phyloP scores from a whole-genome alignment of 2,797 vertebrate genomes.

The Coregonus suidteri region DNA sequence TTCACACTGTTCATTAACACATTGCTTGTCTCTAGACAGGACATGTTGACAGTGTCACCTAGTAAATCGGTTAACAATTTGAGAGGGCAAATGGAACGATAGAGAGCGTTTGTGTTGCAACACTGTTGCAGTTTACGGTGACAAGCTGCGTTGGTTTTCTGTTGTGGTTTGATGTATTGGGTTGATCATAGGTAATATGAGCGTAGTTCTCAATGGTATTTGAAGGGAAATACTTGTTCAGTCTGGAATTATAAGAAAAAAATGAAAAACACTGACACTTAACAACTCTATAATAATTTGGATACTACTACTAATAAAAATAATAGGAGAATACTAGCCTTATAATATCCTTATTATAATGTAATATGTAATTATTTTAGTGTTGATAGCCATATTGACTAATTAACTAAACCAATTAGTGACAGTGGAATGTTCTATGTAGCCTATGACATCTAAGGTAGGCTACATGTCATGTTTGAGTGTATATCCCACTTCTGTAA shows the following conservation, averaged over 20 bases:
- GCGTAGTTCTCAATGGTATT: not conserved
- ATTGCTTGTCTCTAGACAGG: not conserved
- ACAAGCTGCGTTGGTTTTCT: slow-evolving; percentile 18
- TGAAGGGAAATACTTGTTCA: not conserved
- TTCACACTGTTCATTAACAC: slow-evolving; percentile 17
- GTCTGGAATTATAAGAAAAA: slow-evolving; percentile 7
- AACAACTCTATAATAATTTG: not conserved
- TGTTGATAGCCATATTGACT: not conserved
- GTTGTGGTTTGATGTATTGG: slow-evolving; percentile 20
- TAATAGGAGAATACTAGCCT: not conserved
- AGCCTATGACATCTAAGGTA: not conserved
- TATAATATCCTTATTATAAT: not conserved
- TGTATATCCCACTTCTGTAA: slow-evolving; percentile 50
- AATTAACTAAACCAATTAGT: not conserved
- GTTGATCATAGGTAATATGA: not conserved
- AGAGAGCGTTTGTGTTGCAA: slow-evolving; percentile 52
- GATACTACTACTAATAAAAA: not conserved
- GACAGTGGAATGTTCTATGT: not conserved
- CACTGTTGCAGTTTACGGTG: slow-evolving; percentile 28
- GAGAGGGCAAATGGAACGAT: slow-evolving; percentile 34
- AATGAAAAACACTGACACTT: not conserved
- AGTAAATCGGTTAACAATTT: slow-evolving; percentile 55
- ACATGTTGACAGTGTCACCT: slow-evolving; percentile 42
- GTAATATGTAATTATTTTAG: not conserved
- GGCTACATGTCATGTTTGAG: not conserved